phyloP scores from a whole-genome alignment of 2,113 vertebrate species.

The Raphicerus campestris region DNA sequence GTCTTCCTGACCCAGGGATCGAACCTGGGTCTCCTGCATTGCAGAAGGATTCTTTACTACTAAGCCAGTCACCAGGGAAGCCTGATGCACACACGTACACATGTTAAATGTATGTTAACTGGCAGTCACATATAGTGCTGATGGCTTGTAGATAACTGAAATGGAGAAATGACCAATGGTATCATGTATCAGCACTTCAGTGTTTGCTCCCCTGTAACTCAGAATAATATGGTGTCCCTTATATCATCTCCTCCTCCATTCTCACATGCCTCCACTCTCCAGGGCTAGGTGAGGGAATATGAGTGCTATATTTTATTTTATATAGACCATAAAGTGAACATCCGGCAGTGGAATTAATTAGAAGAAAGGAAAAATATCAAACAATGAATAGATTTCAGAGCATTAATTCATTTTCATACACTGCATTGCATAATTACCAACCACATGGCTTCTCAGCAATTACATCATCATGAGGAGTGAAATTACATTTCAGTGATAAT shows the following conservation, averaged over 20 bases:
- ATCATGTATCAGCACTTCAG: background rate
- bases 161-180: background rate
- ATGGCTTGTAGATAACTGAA: background rate
- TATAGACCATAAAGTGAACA: conserved; percentile 36
- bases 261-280: background rate
- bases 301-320: background rate
- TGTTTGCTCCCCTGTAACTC: background rate
- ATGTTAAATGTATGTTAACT: background rate
- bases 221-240: background rate
- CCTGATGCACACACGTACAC: background rate
- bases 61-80: background rate
- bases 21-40: background rate
- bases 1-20: background rate
- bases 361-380: conserved; percentile 21
- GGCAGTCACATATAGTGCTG: background rate
- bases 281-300: background rate
- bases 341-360: conserved; percentile 29
- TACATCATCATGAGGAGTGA: conserved; percentile 42
- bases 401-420: conserved; percentile 26
- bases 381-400: conserved; percentile 28
- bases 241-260: background rate
- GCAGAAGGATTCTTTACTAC: background rate
- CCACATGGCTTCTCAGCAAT: conserved; percentile 37
- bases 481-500: conserved; percentile 42
- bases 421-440: conserved; percentile 34